These are phyloP conservation scores for Cladopsammia gracilis DNA, from an alignment of 64 coral and sea anemone species.

Conservation along the genomic window DNA sequence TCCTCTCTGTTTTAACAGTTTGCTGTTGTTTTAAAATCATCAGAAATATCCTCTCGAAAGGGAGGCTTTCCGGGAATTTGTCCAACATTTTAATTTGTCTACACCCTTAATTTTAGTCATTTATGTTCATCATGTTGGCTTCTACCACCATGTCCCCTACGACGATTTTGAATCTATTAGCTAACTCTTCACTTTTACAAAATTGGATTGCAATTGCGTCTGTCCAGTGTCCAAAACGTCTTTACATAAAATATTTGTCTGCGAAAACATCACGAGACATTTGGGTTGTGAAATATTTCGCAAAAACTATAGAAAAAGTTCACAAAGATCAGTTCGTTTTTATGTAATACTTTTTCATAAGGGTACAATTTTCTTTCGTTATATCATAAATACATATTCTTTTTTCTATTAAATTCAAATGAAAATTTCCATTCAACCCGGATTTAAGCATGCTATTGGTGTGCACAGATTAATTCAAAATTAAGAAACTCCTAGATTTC, in stretches of 20 bases:
- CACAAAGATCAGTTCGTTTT: too few species aligned
- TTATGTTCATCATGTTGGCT: background rate
- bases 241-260: background rate
- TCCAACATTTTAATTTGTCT: slow-evolving; percentile 6
- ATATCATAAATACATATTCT: too few species aligned
- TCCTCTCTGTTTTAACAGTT: background rate
- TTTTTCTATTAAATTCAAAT: too few species aligned
- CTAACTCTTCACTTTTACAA: background rate
- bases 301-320: too few species aligned
- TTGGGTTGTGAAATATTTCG: background rate
- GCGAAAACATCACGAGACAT: slow-evolving; percentile 17
- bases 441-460: too few species aligned
- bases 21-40: background rate
- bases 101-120: slow-evolving; percentile 10
- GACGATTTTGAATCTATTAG: slow-evolving; percentile 39
- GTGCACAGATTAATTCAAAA: too few species aligned
- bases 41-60: background rate
- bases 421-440: too few species aligned
- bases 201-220: slow-evolving; percentile 23
- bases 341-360: too few species aligned
- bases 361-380: too few species aligned
- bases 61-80: background rate
- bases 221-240: background rate
- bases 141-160: slow-evolving; percentile 1
- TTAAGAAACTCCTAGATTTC: too few species aligned